Percentiles rank a stretch among this genome's conserved stretches.
Evolutionary conservation across 2,797 vertebrate genomes (phyloP).

Genomic region (Toxotes lorentzi): DNA sequence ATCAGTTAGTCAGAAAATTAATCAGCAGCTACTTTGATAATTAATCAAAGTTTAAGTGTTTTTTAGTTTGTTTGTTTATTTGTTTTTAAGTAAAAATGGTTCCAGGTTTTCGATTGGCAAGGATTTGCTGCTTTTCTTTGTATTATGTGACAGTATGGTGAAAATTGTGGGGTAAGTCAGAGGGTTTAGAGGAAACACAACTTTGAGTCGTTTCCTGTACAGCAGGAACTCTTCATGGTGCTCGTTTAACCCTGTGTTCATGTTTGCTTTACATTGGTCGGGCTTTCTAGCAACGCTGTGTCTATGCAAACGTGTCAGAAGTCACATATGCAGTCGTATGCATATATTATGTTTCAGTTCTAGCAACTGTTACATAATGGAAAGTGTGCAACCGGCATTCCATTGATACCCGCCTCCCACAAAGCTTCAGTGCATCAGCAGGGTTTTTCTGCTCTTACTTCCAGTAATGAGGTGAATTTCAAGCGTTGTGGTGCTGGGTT

Average conservation of each 20-base stretch:
- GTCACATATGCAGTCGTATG: slow-evolving; percentile 33
- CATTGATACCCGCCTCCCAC: slow-evolving; percentile 72
- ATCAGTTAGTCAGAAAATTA: neutral
- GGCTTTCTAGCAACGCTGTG: neutral
- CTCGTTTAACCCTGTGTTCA: neutral
- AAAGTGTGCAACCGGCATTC: slow-evolving; percentile 68
- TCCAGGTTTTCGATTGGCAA: too few relatives aligned
- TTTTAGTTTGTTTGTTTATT: neutral
- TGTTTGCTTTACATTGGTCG: slow-evolving; percentile 26
- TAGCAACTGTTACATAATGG: slow-evolving; percentile 61
- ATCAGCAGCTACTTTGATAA: neutral
- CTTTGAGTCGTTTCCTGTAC: slow-evolving; percentile 55
- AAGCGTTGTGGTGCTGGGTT: neutral
- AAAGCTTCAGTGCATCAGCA: slow-evolving; percentile 72
- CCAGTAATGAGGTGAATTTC: slow-evolving; percentile 75
- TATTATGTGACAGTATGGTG: neutral
- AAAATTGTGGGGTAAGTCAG: neutral
- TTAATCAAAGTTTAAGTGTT: neutral
- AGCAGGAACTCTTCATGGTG: neutral
- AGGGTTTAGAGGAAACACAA: slow-evolving; percentile 41
- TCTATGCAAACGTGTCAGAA: slow-evolving; percentile 29
- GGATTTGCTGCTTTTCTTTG: too few relatives aligned
- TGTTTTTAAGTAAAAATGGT: too few relatives aligned
- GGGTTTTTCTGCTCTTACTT: slow-evolving; percentile 80
- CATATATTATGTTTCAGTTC: slow-evolving; percentile 24